Conservation (phyloP, 2,888 invertebrate species). For the Cinara cedri region DNA sequence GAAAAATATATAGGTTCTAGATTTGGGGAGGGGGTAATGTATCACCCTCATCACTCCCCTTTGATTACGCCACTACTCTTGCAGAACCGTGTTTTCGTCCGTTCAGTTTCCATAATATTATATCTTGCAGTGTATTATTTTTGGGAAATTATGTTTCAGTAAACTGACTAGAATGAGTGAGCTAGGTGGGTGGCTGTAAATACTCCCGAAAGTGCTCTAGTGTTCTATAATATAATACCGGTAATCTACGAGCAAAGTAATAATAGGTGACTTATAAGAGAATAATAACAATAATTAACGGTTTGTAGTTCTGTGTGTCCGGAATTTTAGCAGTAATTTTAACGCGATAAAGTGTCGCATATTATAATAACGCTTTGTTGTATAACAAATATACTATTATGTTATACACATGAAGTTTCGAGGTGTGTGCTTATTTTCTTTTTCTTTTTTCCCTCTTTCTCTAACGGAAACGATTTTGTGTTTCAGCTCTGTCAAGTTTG, state of each 20-base stretch:
- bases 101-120: neutral
- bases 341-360: slow-evolving; percentile 13
- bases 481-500: slow-evolving; percentile 66
- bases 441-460: no score
- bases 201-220: neutral
- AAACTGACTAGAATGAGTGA: neutral
- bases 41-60: no score
- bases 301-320: slow-evolving; percentile 12
- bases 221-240: neutral
- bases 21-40: no score
- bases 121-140: neutral
- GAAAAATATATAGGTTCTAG: no score
- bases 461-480: slow-evolving; percentile 59
- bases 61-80: no score
- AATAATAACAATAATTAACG: neutral
- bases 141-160: neutral
- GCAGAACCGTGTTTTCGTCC: no score
- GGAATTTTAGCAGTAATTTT: neutral
- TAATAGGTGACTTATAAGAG: no score
- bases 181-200: no score
- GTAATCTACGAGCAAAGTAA: neutral
- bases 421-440: no score
- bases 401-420: no score
- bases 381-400: neutral
- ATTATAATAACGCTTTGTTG: slow-evolving; percentile 15